Evolutionary conservation across 2,113 vertebrate species (phyloP).

Genomic region (Heteronetta atricapilla): DNA sequence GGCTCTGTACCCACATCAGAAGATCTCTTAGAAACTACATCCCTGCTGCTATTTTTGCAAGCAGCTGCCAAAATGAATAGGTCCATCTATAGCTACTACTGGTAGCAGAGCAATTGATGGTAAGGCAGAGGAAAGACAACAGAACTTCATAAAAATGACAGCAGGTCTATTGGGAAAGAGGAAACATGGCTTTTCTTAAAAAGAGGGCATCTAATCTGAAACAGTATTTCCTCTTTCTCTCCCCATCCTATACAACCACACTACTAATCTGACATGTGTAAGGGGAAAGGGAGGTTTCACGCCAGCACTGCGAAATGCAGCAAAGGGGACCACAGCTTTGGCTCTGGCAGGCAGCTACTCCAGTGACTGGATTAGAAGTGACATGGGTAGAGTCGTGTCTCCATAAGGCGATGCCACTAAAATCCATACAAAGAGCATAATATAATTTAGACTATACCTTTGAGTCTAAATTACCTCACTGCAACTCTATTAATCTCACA

Average conservation of each 20-base stretch:
- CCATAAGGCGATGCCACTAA: background rate
- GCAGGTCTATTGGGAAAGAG: background rate
- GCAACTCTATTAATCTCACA: background rate
- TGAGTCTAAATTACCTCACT: background rate
- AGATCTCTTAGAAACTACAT: background rate
- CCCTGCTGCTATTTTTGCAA: background rate
- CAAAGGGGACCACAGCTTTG: background rate
- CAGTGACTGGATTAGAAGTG: background rate
- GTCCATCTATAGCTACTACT: background rate
- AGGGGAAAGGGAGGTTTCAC: background rate
- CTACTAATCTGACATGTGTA: background rate
- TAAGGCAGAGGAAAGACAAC: background rate
- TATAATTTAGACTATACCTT: background rate
- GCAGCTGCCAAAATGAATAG: background rate
- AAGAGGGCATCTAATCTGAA: background rate
- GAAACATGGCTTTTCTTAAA: background rate
- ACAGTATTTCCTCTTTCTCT: background rate
- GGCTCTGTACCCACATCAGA: background rate
- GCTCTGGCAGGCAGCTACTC: background rate
- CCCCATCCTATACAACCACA: background rate
- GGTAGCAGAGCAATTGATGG: background rate
- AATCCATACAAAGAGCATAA: background rate
- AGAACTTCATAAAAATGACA: slow-evolving; percentile 4
- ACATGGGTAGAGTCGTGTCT: background rate
- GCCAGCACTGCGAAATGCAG: background rate